Base-by-base conservation (phyloP, 1,140 invertebrate genomes). In the Drosophila pectinifera region DNA sequence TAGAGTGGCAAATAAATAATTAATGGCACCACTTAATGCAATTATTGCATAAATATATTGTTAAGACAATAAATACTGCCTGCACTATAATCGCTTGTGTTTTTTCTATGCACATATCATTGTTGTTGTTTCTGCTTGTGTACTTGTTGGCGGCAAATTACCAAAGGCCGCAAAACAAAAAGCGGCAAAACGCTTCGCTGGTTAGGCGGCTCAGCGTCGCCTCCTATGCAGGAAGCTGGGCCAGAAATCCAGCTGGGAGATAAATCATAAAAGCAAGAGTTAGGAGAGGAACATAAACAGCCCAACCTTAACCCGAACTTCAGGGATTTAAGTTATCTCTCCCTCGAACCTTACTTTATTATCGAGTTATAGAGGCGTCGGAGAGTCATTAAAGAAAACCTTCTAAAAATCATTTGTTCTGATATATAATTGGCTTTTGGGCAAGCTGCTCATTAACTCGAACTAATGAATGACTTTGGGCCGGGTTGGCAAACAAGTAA, bases 21-120 rank as follows among this genome's bases (percentile, higher is more conserved):
- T 88, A 88, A 86, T 86, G 79, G 72, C 70, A 82, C 75, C 84
- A 86, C 79, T 86, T 86, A 67, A 82, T 88, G 82, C 83, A 86
- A 86, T 88, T 88, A 88, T 88, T 86, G 75, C 82, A 86, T 86
- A 88, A 88, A 83, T 86, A 83, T 88, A 86, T 85, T 88, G 83
- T 56, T 72, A 78, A 78, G 74, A 82, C 78, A 88, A 82, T 82
- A 82, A 85, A 85, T 85, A 85, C 74, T 86, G 73, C 11, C 64
- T 81, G 78, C 79, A 77, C 56, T 77, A 81, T 81, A 65, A 81
- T 67, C 54, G 61, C 59, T 64, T 31, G 59, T 10, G 45, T 51
- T 38, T 13, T 34, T 43, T 49, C 6, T 51, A 20, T 51, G 28
- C 20, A 14, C 22, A 18, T n/a, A 73, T 62, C 18, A 13, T 39